These are phyloP conservation scores for Lordiphosa clarofinis DNA, from an alignment of 1,140 invertebrate species.

Conservation along the genomic window DNA sequence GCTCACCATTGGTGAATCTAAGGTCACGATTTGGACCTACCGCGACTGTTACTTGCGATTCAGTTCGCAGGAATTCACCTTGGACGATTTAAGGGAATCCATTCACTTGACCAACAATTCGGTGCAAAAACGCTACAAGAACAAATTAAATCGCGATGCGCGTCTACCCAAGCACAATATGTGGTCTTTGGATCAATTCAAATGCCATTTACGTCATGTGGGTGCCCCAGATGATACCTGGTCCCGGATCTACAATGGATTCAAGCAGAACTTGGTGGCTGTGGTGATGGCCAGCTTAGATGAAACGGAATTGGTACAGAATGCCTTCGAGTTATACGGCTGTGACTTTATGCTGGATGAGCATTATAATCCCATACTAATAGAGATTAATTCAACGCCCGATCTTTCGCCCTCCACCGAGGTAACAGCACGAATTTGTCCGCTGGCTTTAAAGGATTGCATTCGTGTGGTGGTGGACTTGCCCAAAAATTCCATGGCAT, in stretches of 20 bases:
- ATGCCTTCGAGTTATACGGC: slow-evolving; percentile 94
- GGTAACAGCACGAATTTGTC: slow-evolving; percentile 90
- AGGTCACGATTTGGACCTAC: slow-evolving; percentile 93
- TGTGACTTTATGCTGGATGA: slow-evolving; percentile 95
- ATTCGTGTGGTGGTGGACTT: slow-evolving; percentile 88
- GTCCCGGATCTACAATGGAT: slow-evolving; percentile 90
- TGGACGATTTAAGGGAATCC: slow-evolving; percentile 91
- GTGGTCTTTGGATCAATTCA: slow-evolving; percentile 91
- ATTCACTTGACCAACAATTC: slow-evolving; percentile 96
- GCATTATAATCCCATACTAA: slow-evolving; percentile 92
- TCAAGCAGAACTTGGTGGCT: slow-evolving; percentile 90
- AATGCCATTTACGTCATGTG: slow-evolving; percentile 83
- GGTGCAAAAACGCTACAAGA: slow-evolving; percentile 91
- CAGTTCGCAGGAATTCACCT: slow-evolving; percentile 91
- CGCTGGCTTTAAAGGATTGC: slow-evolving; percentile 90
- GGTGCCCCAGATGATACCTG: slow-evolving; percentile 81
- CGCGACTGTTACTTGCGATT: slow-evolving; percentile 93
- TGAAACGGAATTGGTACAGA: slow-evolving; percentile 87
- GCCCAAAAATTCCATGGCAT: slow-evolving; percentile 79
- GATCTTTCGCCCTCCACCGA: slow-evolving; percentile 90
- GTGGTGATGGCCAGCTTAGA: slow-evolving; percentile 89
- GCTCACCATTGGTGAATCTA: slow-evolving; percentile 88
- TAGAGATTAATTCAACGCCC: slow-evolving; percentile 96
- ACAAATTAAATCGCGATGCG: slow-evolving; percentile 82
- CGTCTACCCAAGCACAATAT: slow-evolving; percentile 89